Base-by-base conservation (phyloP, 1,140 invertebrate genomes). In the Drosophila pruinosa region DNA sequence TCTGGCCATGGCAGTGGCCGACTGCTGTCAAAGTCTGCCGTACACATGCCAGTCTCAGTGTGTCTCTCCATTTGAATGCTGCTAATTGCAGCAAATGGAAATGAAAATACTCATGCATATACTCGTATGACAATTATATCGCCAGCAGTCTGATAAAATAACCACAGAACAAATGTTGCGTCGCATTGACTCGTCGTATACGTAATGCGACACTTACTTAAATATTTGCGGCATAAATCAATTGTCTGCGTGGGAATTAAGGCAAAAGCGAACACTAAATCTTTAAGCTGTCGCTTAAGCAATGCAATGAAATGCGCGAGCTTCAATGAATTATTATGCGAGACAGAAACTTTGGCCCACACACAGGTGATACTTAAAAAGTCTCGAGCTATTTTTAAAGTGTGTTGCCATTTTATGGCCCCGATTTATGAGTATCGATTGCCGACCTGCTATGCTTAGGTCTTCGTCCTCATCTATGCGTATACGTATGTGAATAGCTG, bases 381-480 rank as follows among this genome's bases (percentile, higher is more conserved):
- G 10, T 45, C 15, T 26, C 24, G n/a, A 47, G 28, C 59, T 75
- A 74, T 79, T 79, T 78, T 72, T 75, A 79, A 72, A 57, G 41
- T 5, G 4, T 22, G 31, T 47, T 76, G 81, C 63, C 57, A 45
- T 86, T 85, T 81, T 67, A 76, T 71, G 64, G 57, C 72, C 64
- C 48, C 63, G 76, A 80, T 85, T 82, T 81, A 86, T 77, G 77
- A 50, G 57, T 85, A 85, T 86, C 78, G 80, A 77, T 86, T 85
- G 43, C 61, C 59, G 59, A 36, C 2, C 3, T 21, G 21, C 31
- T 26, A 24, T n/a, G n/a, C n/a, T n/a, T n/a, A n/a, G n/a, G n/a
- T n/a, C n/a, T n/a, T n/a, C 43, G 3, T 31, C 8, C 14, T 24
- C 5, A 28, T 21, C 10, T 22, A 26, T 43, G 12, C 38, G 19